Conservation (phyloP, 2,797 vertebrate genomes). For the Pipistrellus nathusii region DNA sequence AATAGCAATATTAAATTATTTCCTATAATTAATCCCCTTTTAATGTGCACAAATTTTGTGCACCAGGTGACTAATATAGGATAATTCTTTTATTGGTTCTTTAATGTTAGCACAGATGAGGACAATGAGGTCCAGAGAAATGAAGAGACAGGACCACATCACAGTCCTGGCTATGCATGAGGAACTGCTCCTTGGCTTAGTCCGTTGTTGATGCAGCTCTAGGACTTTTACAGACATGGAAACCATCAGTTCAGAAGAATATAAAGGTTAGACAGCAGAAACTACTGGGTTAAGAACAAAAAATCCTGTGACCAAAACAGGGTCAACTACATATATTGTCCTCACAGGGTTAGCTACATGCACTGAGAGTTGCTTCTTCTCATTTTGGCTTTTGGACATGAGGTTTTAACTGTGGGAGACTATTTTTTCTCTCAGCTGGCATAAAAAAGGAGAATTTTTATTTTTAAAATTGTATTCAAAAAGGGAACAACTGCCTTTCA, state of each 20-base stretch:
- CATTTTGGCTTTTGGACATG: neutral
- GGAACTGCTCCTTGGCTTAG: neutral
- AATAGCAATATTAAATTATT: no score
- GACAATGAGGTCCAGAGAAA: neutral
- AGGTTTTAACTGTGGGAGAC: neutral
- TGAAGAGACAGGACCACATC: neutral
- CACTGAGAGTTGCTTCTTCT: neutral
- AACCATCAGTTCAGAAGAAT: neutral
- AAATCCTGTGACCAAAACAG: neutral
- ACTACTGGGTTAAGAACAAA: neutral
- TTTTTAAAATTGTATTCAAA: neutral
- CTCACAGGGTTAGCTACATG: neutral
- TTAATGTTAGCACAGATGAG: neutral
- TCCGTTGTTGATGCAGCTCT: neutral
- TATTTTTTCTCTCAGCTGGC: neutral
- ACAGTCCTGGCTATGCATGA: neutral
- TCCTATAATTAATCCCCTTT: no score
- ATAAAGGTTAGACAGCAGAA: neutral
- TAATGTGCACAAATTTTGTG: no score
- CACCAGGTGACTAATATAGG: no score
- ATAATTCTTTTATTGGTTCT: neutral
- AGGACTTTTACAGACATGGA: neutral
- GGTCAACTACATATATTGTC: neutral
- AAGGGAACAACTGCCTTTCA: slow-evolving; percentile 3
- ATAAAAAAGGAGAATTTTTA: slow-evolving; percentile 24